These are phyloP conservation scores for Onychomys arenicola DNA, from an alignment of 2,797 vertebrate genomes.

Conservation along the genomic window DNA sequence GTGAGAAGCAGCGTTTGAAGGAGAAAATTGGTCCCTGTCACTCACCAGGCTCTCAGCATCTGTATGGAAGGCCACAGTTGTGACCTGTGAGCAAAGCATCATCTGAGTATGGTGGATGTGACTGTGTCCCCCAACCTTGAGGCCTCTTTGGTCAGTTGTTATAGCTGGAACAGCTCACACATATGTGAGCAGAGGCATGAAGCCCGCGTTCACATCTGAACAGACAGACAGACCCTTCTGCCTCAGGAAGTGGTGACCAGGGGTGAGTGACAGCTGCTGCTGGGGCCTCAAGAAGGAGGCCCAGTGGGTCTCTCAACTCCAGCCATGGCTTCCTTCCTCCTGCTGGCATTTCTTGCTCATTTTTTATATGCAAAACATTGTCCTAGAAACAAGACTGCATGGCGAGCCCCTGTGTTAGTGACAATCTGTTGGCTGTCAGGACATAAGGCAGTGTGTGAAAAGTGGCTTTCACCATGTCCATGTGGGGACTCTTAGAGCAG, in stretches of 20 bases:
- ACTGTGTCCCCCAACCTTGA: background rate
- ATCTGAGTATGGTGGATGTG: background rate
- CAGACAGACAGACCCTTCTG: background rate
- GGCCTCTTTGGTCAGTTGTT: background rate
- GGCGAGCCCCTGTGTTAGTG: background rate
- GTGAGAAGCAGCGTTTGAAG: background rate
- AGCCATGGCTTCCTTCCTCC: background rate
- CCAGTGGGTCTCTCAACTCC: background rate
- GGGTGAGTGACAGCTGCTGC: background rate
- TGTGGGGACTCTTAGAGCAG: background rate
- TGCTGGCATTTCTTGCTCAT: background rate
- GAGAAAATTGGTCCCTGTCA: background rate
- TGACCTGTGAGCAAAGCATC: background rate
- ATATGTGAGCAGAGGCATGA: background rate
- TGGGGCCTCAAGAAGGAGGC: background rate
- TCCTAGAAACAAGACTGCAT: background rate
- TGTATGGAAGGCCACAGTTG: background rate
- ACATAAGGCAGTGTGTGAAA: fast-evolving
- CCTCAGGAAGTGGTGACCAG: background rate
- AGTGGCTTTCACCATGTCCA: background rate
- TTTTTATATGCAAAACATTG: background rate
- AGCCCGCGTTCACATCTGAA: background rate
- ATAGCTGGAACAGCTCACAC: background rate
- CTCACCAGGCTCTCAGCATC: background rate
- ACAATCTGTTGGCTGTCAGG: background rate